Conservation (phyloP, 1,140 invertebrate genomes). For the Gryllus bimaculatus region DNA sequence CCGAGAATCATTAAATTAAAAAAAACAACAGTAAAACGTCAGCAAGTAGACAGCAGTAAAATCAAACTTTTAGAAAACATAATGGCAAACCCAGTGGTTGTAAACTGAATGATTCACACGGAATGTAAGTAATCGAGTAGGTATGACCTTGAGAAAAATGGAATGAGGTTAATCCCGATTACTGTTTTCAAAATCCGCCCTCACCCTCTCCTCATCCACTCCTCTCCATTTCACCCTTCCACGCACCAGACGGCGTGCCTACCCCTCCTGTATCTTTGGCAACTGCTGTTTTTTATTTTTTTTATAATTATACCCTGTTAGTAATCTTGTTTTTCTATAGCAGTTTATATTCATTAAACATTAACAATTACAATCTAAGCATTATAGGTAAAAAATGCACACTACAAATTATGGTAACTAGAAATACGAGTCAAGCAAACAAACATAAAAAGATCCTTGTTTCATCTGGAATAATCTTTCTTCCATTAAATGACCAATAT, state of each 20-base stretch:
- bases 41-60: no score
- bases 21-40: no score
- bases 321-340: neutral
- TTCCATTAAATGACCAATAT: neutral
- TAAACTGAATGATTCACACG: no score
- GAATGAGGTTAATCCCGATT: no score
- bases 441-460: neutral
- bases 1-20: no score
- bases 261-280: neutral
- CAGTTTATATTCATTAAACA: neutral
- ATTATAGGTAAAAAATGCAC: neutral
- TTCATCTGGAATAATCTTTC: neutral
- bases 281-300: neutral
- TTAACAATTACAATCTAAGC: conserved; percentile 5
- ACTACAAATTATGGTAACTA: neutral
- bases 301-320: conserved; percentile 1
- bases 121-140: no score
- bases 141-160: no score
- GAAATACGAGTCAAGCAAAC: neutral
- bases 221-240: no score
- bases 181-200: no score
- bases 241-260: neutral
- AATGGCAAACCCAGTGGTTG: no score
- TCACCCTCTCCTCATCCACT: no score
- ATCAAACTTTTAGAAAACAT: no score